These are phyloP conservation scores for Sarcophaga peregrina DNA, from an alignment of 1,140 invertebrate species.

Conservation along the genomic window DNA sequence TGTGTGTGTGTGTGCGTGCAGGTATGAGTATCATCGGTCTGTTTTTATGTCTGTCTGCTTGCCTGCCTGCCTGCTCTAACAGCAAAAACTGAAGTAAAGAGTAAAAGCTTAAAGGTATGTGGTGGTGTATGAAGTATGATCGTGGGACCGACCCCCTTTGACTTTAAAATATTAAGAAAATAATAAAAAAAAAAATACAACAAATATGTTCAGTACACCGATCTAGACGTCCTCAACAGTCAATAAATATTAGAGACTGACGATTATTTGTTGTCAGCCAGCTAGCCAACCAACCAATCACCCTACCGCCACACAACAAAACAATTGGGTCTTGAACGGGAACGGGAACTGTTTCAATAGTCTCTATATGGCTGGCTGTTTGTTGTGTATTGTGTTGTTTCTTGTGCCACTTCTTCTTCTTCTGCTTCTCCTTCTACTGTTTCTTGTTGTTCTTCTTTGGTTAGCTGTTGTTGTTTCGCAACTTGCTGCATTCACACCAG, in stretches of 20 bases:
- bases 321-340: constrained; percentile 32
- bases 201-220: neutral
- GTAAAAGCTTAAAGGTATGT: neutral
- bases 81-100: neutral
- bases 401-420: constrained; percentile 35
- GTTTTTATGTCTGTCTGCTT: too few relatives aligned
- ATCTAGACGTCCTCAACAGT: constrained; percentile 2
- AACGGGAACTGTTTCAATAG: constrained; percentile 14
- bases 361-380: neutral
- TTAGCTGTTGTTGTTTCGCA: constrained; percentile 37
- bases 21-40: too few relatives aligned
- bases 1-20: too few relatives aligned
- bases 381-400: constrained; percentile 14
- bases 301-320: neutral
- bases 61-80: too few relatives aligned
- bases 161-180: too few relatives aligned
- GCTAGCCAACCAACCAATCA: neutral
- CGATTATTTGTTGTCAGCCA: neutral
- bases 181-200: too few relatives aligned
- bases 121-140: constrained; percentile 17
- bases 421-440: neutral
- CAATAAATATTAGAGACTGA: neutral
- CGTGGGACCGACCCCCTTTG: constrained; percentile 28
- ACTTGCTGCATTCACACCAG: constrained; percentile 36
- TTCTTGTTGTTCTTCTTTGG: neutral